Base-by-base conservation (phyloP, 2,888 invertebrate genomes). In the Dicycla oo region DNA sequence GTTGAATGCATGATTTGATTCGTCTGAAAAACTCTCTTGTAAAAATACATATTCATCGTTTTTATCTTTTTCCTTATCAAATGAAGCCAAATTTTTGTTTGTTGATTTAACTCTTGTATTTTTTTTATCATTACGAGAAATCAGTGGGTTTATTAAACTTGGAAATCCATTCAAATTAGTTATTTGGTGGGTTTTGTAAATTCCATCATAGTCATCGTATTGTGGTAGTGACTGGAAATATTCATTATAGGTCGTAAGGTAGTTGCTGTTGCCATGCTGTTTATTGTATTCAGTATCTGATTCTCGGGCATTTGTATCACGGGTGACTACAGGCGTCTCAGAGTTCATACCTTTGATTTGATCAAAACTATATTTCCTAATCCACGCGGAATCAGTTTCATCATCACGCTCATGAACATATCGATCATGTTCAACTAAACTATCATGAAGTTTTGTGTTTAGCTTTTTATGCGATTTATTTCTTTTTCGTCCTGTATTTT, bases 131-230 rank as follows among this genome's bases (percentile, higher is more conserved):
- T 68, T 62, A 7, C 40, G 8, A 34, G 58, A 54, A 26, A n/a
- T 54, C 0, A 23, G 34, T n/a, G 61, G 65, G 3, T 54, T 82
- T 53, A 53, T 47, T 15, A 49, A n/a, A 63, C 62, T 72, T 18
- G 47, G 13, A 38, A 38, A 47, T 38, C 13, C 23, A 54, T 66
- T 65, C 18, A 7, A 49, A 62, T 67, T 18, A 30, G 18, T 43
- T 53, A 34, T 0, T 60, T 49, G 20, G 10, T 74, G 47, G 23
- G 20, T 43, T 63, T 60, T 66, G 20, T 43, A 23, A 51, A 51
- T 18, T 54, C 34, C 73, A 51, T 69, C 65, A 47, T 82, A 79
- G 38, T 79, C 53, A 45, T 64, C 65, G 26, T 80, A 79, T 11
- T 43, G 10, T 18, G 74, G 74, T 47, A 58, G 73, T 34, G 56